phyloP scores from a whole-genome alignment of 2,113 vertebrate genomes.

The Sorex araneus region DNA sequence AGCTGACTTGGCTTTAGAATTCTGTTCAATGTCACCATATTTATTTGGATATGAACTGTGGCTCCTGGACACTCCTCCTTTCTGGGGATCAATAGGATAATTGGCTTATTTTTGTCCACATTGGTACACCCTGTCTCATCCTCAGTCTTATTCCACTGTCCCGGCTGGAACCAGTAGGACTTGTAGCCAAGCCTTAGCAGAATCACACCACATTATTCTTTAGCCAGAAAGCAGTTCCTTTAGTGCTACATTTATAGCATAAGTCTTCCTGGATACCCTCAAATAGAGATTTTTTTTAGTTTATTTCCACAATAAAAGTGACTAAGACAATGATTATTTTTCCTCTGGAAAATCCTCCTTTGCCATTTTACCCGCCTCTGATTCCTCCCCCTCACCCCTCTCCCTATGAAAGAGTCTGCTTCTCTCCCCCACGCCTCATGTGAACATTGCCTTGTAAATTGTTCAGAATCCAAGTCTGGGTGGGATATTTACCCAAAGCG shows the following conservation, averaged over 20 bases:
- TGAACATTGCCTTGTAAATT: constrained; percentile 79
- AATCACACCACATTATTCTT: constrained; percentile 10
- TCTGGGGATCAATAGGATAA: not conserved
- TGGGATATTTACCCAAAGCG: constrained; percentile 86
- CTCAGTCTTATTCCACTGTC: not conserved
- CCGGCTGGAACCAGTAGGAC: not conserved
- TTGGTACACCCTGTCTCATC: not conserved
- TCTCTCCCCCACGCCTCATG: constrained; percentile 23
- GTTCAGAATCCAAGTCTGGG: constrained; percentile 84
- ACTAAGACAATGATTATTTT: not conserved
- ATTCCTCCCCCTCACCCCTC: not conserved
- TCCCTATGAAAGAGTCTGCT: not conserved
- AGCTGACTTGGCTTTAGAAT: not conserved
- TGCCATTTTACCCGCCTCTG: constrained; percentile 23
- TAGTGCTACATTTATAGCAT: not conserved
- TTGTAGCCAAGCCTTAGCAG: not conserved
- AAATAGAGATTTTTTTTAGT: not conserved
- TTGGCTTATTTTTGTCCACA: not conserved
- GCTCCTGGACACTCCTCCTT: not conserved
- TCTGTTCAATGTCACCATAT: not conserved
- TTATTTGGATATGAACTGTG: not conserved
- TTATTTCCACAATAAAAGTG: constrained; percentile 16
- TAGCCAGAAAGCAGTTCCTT: constrained; percentile 29
- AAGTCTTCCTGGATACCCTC: not conserved
- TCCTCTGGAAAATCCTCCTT: not conserved